These are phyloP conservation scores for Cephonodes hylas DNA, from an alignment of 2,888 invertebrate species.

Conservation along the genomic window DNA sequence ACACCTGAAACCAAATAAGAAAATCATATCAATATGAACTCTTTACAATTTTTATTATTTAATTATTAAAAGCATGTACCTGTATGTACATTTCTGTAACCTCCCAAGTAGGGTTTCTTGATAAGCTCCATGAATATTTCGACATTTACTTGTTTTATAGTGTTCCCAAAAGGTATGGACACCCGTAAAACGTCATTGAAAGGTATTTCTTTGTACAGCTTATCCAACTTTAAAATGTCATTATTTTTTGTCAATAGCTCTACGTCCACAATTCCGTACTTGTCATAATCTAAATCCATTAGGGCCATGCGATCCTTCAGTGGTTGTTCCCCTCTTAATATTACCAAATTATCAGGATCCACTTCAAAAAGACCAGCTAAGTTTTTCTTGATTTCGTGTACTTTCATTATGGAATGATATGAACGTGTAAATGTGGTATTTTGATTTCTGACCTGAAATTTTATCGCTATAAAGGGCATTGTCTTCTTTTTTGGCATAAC, in stretches of 20 bases:
- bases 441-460: conserved; percentile 67
- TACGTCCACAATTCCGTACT: conserved; percentile 72
- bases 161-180: conserved; percentile 62
- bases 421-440: conserved; percentile 74
- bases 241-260: conserved; percentile 68
- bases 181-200: conserved; percentile 71
- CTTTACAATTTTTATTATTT: neutral
- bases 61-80: conserved; percentile 51
- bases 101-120: conserved; percentile 89
- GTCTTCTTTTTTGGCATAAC: conserved; percentile 63
- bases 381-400: conserved; percentile 82
- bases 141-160: conserved; percentile 67
- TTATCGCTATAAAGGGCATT: conserved; percentile 72
- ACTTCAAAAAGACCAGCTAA: conserved; percentile 81
- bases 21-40: neutral
- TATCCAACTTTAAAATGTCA: conserved; percentile 61
- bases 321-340: conserved; percentile 69
- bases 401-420: conserved; percentile 74
- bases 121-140: conserved; percentile 77
- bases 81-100: conserved; percentile 87
- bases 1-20: conserved; percentile 55
- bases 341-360: conserved; percentile 68
- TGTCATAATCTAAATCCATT: conserved; percentile 70
- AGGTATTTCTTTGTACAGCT: conserved; percentile 68
- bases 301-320: conserved; percentile 68